A percentile compares a stretch with the other conserved stretches of the same genome.
Evolutionary conservation across 1,140 invertebrate species (phyloP).

Genomic region (Telenomus remus): DNA sequence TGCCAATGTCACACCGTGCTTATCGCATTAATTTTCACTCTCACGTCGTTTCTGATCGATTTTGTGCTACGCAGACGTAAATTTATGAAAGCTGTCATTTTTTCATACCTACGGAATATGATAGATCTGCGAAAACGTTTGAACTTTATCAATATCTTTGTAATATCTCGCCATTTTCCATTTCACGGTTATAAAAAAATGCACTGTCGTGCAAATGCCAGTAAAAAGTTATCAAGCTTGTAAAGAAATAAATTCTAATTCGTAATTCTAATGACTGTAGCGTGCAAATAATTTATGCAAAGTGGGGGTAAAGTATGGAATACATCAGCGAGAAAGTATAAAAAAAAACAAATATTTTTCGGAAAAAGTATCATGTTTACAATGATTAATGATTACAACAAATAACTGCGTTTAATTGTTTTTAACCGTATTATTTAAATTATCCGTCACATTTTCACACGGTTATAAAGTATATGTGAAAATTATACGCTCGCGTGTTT

Average conservation of each 20-base stretch:
- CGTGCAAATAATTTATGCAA: no score
- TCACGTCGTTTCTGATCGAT: conserved; percentile 46
- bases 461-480: background rate
- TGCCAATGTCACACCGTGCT: conserved; percentile 50
- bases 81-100: conserved; percentile 43
- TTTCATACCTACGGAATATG: conserved; percentile 32
- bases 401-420: no score
- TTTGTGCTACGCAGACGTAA: conserved; percentile 33
- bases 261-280: no score
- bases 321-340: no score
- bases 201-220: no score
- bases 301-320: no score
- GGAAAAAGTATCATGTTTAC: no score
- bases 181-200: conserved; percentile 18
- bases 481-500: conserved; percentile 15
- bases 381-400: no score
- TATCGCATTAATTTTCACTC: conserved; percentile 51
- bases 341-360: no score
- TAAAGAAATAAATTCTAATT: no score
- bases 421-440: no score
- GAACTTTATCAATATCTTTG: conserved; percentile 19
- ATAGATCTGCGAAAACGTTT: conserved; percentile 25
- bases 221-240: background rate
- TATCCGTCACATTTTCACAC: no score
- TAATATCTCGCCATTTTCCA: conserved; percentile 13